These are phyloP conservation scores for Lutraria lutraria DNA, from an alignment of 2,888 invertebrate genomes.

Conservation along the genomic window DNA sequence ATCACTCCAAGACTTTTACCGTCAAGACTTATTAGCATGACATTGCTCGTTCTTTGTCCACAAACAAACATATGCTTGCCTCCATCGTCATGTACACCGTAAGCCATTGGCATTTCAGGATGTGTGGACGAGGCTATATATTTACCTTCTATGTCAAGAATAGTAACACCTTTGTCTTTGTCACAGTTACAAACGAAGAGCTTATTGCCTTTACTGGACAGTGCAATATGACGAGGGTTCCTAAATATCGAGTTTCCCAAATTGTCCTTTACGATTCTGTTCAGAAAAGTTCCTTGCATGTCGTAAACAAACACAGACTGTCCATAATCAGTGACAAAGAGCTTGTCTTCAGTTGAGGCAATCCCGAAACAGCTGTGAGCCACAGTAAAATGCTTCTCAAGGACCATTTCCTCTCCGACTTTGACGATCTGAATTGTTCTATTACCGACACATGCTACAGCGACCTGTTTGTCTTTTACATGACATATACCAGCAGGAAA, in stretches of 20 bases:
- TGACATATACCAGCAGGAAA: neutral
- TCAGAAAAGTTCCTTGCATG: neutral
- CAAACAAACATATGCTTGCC: neutral
- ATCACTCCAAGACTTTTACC: neutral
- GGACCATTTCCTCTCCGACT: neutral
- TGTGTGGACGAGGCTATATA: neutral
- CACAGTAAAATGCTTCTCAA: neutral
- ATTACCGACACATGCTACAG: neutral
- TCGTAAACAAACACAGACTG: constrained; percentile 7
- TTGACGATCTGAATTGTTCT: neutral
- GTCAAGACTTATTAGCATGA: neutral
- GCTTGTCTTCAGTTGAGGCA: neutral
- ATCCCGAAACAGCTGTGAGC: constrained; percentile 5
- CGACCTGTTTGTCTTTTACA: neutral
- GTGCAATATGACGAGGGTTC: constrained; percentile 14
- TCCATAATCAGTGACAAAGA: constrained; percentile 5
- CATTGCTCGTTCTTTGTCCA: neutral
- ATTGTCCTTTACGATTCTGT: neutral
- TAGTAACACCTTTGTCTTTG: neutral
- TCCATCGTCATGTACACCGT: neutral
- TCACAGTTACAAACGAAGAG: neutral
- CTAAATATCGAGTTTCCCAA: constrained; percentile 1
- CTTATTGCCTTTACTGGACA: neutral
- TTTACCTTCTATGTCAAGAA: neutral
- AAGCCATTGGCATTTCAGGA: neutral